phyloP scores from a whole-genome alignment of 2,888 invertebrate genomes.

The Chymomyza caudatula region DNA sequence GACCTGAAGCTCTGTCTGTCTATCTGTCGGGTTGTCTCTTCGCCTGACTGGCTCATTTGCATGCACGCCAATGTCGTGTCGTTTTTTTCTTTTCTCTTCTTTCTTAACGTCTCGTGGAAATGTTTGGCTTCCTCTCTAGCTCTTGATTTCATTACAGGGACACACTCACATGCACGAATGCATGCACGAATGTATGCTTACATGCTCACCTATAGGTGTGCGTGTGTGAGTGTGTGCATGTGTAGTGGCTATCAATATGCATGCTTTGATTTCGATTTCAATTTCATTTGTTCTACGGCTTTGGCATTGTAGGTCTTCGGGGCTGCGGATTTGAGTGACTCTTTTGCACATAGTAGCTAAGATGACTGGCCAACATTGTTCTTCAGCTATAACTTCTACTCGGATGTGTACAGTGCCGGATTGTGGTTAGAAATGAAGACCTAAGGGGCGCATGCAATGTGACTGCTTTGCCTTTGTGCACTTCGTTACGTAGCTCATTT shows the following conservation, averaged over 20 bases:
- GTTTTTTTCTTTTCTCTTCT: background rate
- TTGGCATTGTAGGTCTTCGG: slow-evolving; percentile 40
- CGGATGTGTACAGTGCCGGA: too few species aligned
- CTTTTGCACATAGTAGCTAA: slow-evolving; percentile 16
- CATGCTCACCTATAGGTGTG: background rate
- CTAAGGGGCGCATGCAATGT: too few species aligned
- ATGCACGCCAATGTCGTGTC: slow-evolving; percentile 35
- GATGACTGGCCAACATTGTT: slow-evolving; percentile 11
- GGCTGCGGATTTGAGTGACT: slow-evolving; percentile 13
- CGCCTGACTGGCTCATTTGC: slow-evolving; percentile 55
- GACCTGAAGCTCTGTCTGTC: background rate
- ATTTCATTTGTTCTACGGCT: slow-evolving; percentile 56
- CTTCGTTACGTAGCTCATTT: too few species aligned
- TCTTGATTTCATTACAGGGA: slow-evolving; percentile 12
- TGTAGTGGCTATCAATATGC: slow-evolving; percentile 53
- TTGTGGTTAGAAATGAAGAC: too few species aligned
- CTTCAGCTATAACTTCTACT: slow-evolving; percentile 10
- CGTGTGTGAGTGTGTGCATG: slow-evolving; percentile 2
- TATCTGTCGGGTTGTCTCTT: slow-evolving; percentile 7
- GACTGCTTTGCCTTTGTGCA: too few species aligned
- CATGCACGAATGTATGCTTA: background rate
- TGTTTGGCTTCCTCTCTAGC: slow-evolving; percentile 30
- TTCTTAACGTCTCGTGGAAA: slow-evolving; percentile 44
- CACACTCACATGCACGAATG: slow-evolving; percentile 3
- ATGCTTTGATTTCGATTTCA: slow-evolving; percentile 70